Evolutionary conservation across 1,140 invertebrate species (phyloP).

Genomic region (Trichoplusia ni): DNA sequence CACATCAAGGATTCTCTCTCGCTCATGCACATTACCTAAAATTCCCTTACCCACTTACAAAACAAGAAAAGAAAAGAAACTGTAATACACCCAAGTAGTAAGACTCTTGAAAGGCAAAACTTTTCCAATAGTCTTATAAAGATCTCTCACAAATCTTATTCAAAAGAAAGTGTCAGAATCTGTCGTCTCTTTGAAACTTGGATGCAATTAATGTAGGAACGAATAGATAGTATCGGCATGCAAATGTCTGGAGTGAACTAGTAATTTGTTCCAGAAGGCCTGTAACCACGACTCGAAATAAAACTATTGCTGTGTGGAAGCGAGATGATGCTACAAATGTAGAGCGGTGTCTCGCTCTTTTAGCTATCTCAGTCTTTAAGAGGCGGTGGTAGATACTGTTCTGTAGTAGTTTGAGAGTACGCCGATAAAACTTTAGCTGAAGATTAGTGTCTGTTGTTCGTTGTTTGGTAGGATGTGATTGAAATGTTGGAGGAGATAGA

Average conservation of each 20-base stretch:
- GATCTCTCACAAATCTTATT: background rate
- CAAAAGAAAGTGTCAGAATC: constrained; percentile 12
- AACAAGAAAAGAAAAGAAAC: no score
- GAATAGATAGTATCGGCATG: constrained; percentile 20
- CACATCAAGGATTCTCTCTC: no score
- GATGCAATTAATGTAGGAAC: constrained; percentile 25
- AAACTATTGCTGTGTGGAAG: no score
- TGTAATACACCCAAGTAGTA: no score
- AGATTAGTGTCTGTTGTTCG: constrained; percentile 5
- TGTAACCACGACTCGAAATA: no score
- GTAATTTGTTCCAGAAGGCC: constrained; percentile 15
- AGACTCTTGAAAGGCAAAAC: background rate
- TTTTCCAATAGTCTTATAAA: background rate
- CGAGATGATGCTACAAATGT: no score
- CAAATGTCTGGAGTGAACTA: constrained; percentile 7
- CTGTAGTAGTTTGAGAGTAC: constrained; percentile 1
- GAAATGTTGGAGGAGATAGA: background rate
- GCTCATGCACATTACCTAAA: no score
- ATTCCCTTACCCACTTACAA: no score
- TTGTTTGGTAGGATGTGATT: background rate
- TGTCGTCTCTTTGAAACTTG: constrained; percentile 1
- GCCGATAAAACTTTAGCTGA: background rate
- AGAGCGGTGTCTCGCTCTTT: no score
- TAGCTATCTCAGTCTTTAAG: no score
- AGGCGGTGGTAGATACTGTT: background rate